Evolutionary conservation across 2,113 vertebrate species (phyloP).

Genomic region (Clupea harengus): DNA sequence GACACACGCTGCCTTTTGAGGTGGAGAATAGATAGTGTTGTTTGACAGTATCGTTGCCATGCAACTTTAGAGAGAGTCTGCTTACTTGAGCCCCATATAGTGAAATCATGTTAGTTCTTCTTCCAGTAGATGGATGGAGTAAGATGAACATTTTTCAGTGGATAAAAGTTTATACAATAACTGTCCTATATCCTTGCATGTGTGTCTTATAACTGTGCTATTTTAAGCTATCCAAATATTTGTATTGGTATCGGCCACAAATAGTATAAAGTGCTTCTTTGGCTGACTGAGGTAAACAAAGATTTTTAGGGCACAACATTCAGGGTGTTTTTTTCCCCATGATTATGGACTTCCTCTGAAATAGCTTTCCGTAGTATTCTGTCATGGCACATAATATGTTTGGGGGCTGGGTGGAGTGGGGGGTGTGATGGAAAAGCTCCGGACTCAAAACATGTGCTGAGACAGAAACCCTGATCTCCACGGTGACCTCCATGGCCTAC

Average conservation of each 20-base stretch:
- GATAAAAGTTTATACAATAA: not conserved
- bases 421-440: not conserved
- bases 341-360: not conserved
- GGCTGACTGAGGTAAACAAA: no score
- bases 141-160: not conserved
- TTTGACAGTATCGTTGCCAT: conserved; percentile 3
- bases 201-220: not conserved
- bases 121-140: not conserved
- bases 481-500: no score
- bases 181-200: not conserved
- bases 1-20: not conserved
- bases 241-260: not conserved
- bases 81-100: not conserved
- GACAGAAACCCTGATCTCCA: no score
- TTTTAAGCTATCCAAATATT: not conserved
- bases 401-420: not conserved
- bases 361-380: not conserved
- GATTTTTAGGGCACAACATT: not conserved
- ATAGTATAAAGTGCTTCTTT: no score
- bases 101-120: not conserved
- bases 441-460: no score
- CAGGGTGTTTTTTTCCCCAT: not conserved
- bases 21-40: conserved; percentile 2
- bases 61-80: not conserved
- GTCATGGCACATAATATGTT: not conserved